Evolutionary conservation across 1,140 invertebrate species (phyloP), one percentile per base, ranked within the genome.

Genomic region (roundworm (Caenorhabditis elegans)): DNA sequence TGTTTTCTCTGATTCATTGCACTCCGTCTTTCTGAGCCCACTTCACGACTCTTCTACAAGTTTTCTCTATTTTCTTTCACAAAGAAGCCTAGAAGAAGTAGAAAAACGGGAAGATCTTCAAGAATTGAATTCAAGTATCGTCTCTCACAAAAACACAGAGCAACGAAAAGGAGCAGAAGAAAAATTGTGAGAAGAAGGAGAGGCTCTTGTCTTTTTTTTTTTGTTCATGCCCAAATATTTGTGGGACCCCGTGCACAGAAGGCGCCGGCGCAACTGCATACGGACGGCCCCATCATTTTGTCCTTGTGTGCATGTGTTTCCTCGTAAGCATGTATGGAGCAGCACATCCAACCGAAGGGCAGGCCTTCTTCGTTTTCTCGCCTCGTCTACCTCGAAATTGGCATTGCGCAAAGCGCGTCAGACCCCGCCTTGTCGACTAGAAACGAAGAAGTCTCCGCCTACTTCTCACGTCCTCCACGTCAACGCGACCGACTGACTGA

Each of bases 341-440:
- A 70, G 60, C 60, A 70, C 43, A 31, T 34, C 60, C 60, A 31
- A n/a, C n/a, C n/a, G n/a, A n/a, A n/a, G 60, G 60, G 60, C 60
- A 70, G 60, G 34, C 28, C 60, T 34, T 70, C 60, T 70, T 70
- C 60, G 60, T 70, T 70, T 70, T 70, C 60, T 70, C 60, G 60
- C 60, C 60, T 70, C 60, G 60, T 70, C 60, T 70, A 70, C 60
- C 60, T 70, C 60, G 34, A 70, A 70, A 70, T 70, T 70, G 60
- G 60, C 60, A 70, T 70, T 70, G 60, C 60, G 60, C 60, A 24
- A 70, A 70, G 60, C 60, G 60, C 60, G 60, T 39, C 28, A 70
- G 60, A 70, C 60, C 60, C 60, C 60, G 60, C 60, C 60, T 70
- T 70, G 60, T 70, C 60, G 60, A 70, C 53, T 24, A 34, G 60